A percentile compares a stretch with the other conserved stretches of the same genome.
phyloP scores from a whole-genome alignment of 1,140 invertebrate species.

The Calephelis virginiensis region DNA sequence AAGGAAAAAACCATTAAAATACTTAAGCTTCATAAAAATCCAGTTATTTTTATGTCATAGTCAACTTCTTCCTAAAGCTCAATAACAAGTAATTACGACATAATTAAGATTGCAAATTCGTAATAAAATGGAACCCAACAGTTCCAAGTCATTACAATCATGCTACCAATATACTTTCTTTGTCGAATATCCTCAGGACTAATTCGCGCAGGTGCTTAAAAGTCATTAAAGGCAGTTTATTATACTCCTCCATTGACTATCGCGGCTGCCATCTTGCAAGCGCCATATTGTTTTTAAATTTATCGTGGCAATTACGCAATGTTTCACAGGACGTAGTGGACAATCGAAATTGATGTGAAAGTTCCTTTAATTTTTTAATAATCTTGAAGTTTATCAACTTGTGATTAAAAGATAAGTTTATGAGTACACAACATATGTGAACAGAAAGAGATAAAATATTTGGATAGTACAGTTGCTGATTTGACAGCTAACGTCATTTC shows the following conservation, averaged over 20 bases:
- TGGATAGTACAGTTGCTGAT: background rate
- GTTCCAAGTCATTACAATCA: slow-evolving; percentile 27
- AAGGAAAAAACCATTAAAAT: background rate
- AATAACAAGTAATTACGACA: slow-evolving; percentile 6
- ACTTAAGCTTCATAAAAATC: background rate
- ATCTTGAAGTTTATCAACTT: slow-evolving; percentile 13
- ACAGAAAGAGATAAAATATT: slow-evolving; percentile 3
- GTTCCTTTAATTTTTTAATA: slow-evolving; percentile 30
- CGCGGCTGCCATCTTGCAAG: slow-evolving; percentile 47
- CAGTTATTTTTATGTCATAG: background rate
- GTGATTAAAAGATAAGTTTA: slow-evolving; percentile 13
- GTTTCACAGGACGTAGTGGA: slow-evolving; percentile 44
- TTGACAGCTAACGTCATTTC: too few species aligned
- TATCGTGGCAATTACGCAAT: slow-evolving; percentile 62
- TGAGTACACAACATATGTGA: slow-evolving; percentile 2
- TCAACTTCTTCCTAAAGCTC: background rate
- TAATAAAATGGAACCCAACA: slow-evolving; percentile 12
- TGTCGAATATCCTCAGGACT: slow-evolving; percentile 35
- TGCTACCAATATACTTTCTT: slow-evolving; percentile 31
- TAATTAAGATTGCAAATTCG: slow-evolving; percentile 7
- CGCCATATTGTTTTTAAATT: slow-evolving; percentile 68
- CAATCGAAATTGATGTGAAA: slow-evolving; percentile 39
- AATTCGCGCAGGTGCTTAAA: slow-evolving; percentile 57
- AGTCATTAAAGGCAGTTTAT: slow-evolving; percentile 63
- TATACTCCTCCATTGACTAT: slow-evolving; percentile 45